A percentile compares a stretch with the other conserved stretches of the same genome.
phyloP scores from a whole-genome alignment of 2,113 vertebrate species.

The Tympanuchus pallidicinctus region DNA sequence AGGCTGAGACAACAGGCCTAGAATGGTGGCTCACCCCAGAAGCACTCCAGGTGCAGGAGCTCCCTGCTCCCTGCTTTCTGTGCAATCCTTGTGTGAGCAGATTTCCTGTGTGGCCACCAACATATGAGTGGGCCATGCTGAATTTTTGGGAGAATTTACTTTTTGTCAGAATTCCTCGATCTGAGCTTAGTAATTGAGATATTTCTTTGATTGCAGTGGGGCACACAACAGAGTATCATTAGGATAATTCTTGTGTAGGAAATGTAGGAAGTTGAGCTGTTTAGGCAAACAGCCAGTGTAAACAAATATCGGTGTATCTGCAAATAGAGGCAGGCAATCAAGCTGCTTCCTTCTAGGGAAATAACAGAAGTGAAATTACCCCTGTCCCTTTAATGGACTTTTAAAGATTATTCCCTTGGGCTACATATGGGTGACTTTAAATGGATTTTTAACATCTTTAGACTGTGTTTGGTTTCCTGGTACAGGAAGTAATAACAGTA shows the following conservation, averaged over 20 bases:
- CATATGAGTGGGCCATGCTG: neutral
- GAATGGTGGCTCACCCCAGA: neutral
- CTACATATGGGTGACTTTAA: neutral
- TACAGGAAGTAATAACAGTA: constrained; percentile 62
- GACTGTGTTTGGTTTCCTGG: constrained; percentile 33
- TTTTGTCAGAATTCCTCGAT: constrained; percentile 11
- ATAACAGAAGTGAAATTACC: neutral
- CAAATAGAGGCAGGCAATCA: neutral
- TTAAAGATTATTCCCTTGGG: constrained; percentile 23
- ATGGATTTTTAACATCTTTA: constrained; percentile 40
- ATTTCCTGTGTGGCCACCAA: neutral
- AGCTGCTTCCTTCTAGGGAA: constrained; percentile 25
- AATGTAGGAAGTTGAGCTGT: constrained; percentile 30
- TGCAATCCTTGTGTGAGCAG: accelerated
- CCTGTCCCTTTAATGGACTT: neutral
- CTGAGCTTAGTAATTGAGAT: constrained; percentile 1
- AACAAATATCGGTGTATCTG: neutral
- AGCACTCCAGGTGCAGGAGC: accelerated
- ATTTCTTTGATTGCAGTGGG: neutral
- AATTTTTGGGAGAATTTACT: neutral
- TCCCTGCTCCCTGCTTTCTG: neutral
- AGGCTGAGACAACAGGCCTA: accelerated
- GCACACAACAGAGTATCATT: neutral
- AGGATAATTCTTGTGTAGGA: neutral
- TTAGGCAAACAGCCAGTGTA: constrained; percentile 25